phyloP scores from a whole-genome alignment of 2,797 vertebrate species.

The Tachyglossus aculeatus region DNA sequence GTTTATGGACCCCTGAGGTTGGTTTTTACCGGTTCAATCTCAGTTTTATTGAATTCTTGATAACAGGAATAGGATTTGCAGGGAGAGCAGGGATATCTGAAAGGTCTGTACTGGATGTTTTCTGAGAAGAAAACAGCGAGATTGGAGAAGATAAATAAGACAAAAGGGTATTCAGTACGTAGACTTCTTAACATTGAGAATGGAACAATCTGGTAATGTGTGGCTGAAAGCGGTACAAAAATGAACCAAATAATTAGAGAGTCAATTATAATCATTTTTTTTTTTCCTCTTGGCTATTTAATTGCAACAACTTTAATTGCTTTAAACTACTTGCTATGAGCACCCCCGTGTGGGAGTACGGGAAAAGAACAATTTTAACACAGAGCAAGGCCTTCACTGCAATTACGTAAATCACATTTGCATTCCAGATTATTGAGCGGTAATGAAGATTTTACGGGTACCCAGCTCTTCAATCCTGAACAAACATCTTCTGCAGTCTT shows the following conservation, averaged over 20 bases:
- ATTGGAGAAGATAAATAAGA: too few relatives aligned
- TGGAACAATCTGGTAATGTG: background rate
- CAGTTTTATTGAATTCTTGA: slow-evolving; percentile 89
- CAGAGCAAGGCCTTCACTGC: too few relatives aligned
- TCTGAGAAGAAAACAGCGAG: too few relatives aligned
- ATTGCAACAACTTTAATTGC: background rate
- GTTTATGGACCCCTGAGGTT: slow-evolving; percentile 84
- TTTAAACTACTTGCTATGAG: slow-evolving; percentile 1
- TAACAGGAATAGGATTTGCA: slow-evolving; percentile 80
- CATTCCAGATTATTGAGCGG: too few relatives aligned
- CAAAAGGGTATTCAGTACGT: too few relatives aligned
- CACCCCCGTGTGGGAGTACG: slow-evolving; percentile 35
- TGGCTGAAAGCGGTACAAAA: too few relatives aligned
- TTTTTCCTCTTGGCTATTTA: background rate
- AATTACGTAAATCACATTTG: too few relatives aligned
- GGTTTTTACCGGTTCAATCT: slow-evolving; percentile 85
- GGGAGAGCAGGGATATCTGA: slow-evolving; percentile 82
- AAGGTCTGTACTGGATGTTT: slow-evolving; percentile 79
- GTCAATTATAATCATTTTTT: background rate
- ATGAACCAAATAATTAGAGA: background rate
- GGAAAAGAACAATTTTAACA: background rate
- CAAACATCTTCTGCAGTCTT: too few relatives aligned
- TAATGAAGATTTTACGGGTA: too few relatives aligned
- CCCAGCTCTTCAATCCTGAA: too few relatives aligned
- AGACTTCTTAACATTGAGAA: slow-evolving; percentile 1